Conservation (phyloP, 2,113 vertebrate genomes). For the Falco punctatus region DNA sequence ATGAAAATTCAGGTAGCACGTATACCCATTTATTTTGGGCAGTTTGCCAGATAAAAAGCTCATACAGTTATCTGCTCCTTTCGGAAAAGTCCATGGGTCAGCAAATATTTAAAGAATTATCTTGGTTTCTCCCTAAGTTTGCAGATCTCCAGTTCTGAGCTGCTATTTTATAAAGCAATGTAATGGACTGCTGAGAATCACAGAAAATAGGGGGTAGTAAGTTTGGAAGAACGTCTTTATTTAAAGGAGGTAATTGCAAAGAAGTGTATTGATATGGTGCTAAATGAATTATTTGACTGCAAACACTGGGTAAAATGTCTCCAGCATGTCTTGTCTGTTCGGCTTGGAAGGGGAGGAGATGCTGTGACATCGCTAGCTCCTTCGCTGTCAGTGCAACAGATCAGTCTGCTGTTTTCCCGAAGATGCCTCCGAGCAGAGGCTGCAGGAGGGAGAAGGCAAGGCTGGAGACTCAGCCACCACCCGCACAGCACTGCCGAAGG, state of each 20-base stretch:
- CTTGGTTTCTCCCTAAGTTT: not conserved
- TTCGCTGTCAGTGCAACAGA: not conserved
- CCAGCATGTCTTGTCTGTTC: no score
- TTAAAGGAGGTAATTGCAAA: not conserved
- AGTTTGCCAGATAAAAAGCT: not conserved
- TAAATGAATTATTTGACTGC: not conserved
- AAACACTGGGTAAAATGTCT: not conserved
- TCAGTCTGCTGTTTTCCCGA: fast-evolving
- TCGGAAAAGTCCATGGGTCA: not conserved
- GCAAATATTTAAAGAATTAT: not conserved
- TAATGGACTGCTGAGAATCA: not conserved
- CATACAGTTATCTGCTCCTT: not conserved
- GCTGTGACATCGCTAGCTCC: no score
- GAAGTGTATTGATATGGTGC: not conserved
- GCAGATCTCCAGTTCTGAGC: not conserved
- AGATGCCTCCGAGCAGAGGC: not conserved
- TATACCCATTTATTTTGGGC: not conserved
- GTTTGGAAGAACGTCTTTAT: not conserved
- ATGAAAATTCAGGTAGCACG: not conserved
- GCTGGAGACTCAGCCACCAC: not conserved
- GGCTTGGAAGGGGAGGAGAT: not conserved
- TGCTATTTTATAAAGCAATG: not conserved
- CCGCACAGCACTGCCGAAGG: fast-evolving
- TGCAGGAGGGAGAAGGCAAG: not conserved
- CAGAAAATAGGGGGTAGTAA: not conserved